Evolutionary conservation across 2,797 vertebrate species (phyloP).

Genomic region (Helostoma temminkii): DNA sequence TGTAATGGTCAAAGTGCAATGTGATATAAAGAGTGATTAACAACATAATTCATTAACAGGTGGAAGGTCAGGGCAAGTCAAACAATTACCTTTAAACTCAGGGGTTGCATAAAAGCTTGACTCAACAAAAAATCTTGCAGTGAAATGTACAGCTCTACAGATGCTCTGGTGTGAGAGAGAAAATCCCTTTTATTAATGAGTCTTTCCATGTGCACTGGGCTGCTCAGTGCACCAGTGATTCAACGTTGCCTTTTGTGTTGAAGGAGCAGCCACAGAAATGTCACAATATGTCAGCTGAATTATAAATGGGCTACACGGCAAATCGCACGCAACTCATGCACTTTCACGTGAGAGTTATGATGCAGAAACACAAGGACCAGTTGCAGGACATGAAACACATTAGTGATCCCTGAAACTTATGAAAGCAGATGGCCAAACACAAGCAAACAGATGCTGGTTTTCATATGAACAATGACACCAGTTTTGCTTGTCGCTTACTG

Average conservation of each 20-base stretch:
- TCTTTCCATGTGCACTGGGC: constrained; percentile 25
- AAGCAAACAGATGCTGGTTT: no score
- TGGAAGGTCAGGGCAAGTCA: constrained; percentile 28
- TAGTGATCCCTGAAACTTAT: not conserved
- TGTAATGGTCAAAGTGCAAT: constrained; percentile 24
- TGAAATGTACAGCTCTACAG: not conserved
- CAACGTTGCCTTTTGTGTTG: constrained; percentile 7
- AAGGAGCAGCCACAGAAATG: constrained; percentile 21
- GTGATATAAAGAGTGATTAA: constrained; percentile 33
- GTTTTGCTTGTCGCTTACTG: no score
- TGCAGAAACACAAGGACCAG: not conserved
- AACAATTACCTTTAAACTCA: constrained; percentile 19
- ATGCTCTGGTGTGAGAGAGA: not conserved
- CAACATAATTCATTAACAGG: constrained; percentile 38
- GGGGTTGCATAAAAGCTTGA: not conserved
- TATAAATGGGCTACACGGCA: constrained; percentile 31
- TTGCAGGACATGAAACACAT: not conserved
- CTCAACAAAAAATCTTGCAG: not conserved
- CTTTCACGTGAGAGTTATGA: constrained; percentile 1
- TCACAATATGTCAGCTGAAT: constrained; percentile 42
- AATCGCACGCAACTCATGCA: constrained; percentile 4
- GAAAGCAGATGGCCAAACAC: not conserved
- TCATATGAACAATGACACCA: no score
- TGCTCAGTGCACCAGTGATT: constrained; percentile 13
- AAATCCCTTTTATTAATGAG: constrained; percentile 35